Evolutionary conservation across 2,113 vertebrate genomes (phyloP).

Genomic region (Cisticola juncidis): DNA sequence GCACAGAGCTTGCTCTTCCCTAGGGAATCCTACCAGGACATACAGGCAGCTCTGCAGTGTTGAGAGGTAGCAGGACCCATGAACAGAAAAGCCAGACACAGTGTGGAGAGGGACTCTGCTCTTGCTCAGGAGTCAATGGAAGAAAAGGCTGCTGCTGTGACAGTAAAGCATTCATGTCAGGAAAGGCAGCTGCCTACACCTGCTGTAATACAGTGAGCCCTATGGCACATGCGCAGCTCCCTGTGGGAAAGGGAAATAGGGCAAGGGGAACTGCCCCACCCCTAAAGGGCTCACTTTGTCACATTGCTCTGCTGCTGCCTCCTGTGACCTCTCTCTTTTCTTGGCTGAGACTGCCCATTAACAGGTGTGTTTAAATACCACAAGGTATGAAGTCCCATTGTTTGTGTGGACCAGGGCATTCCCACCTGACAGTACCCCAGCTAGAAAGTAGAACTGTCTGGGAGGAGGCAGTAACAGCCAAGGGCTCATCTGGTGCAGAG

Average conservation of each 20-base stretch:
- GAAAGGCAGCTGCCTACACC: background rate
- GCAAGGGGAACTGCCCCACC: background rate
- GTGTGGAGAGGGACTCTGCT: background rate
- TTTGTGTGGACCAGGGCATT: background rate
- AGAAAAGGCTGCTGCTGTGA: background rate
- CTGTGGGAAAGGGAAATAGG: background rate
- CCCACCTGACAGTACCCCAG: background rate
- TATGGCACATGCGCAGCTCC: background rate
- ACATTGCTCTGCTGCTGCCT: background rate
- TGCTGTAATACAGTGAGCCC: background rate
- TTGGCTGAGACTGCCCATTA: background rate
- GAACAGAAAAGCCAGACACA: background rate
- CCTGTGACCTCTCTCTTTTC: background rate
- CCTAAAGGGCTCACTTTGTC: background rate
- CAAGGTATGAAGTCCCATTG: background rate
- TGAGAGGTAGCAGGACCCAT: background rate
- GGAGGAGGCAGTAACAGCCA: background rate
- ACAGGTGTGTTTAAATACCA: background rate
- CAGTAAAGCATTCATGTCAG: background rate
- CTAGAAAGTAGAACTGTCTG: background rate
- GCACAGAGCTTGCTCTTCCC: background rate
- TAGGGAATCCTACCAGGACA: background rate
- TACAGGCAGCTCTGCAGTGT: background rate
- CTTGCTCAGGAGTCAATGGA: accelerated
- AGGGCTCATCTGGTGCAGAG: background rate